phyloP scores from a whole-genome alignment of 2,113 vertebrate species.

The Trichechus manatus region DNA sequence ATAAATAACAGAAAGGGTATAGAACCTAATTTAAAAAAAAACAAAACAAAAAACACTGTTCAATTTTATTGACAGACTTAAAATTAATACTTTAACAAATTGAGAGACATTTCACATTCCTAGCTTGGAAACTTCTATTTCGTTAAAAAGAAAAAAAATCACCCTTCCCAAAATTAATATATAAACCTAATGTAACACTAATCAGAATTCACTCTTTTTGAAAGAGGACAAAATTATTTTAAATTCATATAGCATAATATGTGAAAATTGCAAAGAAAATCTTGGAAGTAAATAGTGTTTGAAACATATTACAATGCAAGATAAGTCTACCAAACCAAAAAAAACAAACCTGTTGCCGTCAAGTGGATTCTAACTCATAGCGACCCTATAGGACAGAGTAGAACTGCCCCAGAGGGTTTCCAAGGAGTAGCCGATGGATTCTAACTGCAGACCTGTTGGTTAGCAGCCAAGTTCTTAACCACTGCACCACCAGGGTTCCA shows the following conservation, averaged over 20 bases:
- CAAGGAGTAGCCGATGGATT: too few species aligned
- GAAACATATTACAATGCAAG: not conserved
- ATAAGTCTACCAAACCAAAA: too few species aligned
- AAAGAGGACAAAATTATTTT: not conserved
- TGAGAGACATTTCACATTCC: not conserved
- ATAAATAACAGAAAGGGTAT: not conserved
- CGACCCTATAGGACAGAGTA: too few species aligned
- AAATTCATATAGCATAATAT: not conserved
- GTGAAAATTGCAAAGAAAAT: not conserved
- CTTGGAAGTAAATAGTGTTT: not conserved
- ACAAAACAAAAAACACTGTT: not conserved
- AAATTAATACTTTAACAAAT: not conserved
- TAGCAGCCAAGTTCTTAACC: too few species aligned
- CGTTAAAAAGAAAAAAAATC: not conserved
- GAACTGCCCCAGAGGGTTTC: too few species aligned
- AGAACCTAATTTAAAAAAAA: not conserved
- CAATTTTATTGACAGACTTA: not conserved
- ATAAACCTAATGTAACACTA: not conserved
- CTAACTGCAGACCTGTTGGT: too few species aligned
- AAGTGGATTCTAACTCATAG: too few species aligned
- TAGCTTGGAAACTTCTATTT: not conserved
- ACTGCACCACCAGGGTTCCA: too few species aligned
- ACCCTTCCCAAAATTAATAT: not conserved
- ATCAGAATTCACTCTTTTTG: not conserved
- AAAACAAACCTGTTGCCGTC: too few species aligned